Conservation (phyloP, 2,113 vertebrate genomes). For the Oreochromis aureus region DNA sequence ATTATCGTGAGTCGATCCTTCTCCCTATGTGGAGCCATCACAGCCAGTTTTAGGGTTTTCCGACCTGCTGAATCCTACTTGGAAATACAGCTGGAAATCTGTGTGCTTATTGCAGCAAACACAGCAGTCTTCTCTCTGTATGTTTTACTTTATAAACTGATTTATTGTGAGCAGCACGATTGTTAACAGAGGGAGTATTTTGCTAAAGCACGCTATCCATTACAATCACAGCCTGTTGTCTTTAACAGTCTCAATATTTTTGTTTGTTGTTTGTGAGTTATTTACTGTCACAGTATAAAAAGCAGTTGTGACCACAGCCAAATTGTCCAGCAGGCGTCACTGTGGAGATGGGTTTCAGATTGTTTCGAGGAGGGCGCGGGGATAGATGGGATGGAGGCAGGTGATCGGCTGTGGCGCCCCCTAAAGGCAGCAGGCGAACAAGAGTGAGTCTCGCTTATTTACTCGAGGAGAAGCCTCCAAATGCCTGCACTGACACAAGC, state of each 20-base stretch:
- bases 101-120: not conserved
- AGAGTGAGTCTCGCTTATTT: not conserved
- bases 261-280: not conserved
- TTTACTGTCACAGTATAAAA: not conserved
- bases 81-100: not conserved
- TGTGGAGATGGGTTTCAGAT: not conserved
- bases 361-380: not conserved
- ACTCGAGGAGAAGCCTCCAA: not conserved
- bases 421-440: too few species aligned
- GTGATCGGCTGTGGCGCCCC: not conserved
- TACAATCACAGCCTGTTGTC: not conserved
- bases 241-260: not conserved
- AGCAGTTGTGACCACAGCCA: not conserved
- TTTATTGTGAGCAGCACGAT: not conserved
- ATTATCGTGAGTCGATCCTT: not conserved
- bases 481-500: not conserved
- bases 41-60: not conserved
- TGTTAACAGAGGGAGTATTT: not conserved
- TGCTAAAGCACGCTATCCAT: not conserved
- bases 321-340: not conserved
- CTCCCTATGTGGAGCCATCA: not conserved
- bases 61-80: not conserved
- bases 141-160: not conserved
- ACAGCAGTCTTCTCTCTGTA: not conserved
- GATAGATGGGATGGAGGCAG: not conserved